Evolutionary conservation across 1,140 invertebrate species (phyloP).

Genomic region (Brachionus plicatilis): DNA sequence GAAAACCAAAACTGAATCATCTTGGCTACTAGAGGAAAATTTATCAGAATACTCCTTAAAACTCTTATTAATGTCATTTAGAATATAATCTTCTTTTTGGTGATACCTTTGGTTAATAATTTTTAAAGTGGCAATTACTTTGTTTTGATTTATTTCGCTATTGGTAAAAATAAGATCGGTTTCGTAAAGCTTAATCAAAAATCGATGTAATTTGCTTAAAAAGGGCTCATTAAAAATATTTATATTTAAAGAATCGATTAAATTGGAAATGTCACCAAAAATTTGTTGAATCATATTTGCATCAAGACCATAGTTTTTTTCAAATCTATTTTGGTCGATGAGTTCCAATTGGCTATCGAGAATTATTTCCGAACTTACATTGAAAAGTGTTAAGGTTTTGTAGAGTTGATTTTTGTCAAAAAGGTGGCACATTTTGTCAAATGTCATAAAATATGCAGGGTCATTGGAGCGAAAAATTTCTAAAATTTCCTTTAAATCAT

Average conservation of each 20-base stretch:
- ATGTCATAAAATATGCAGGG: neutral
- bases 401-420: neutral
- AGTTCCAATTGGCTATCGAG: neutral
- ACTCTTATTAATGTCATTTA: neutral
- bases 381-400: neutral
- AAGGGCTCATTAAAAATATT: neutral
- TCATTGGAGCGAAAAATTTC: neutral
- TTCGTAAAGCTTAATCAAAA: neutral
- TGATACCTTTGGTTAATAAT: neutral
- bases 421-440: neutral
- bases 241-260: conserved; percentile 1
- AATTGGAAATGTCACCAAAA: neutral
- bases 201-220: neutral
- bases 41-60: neutral
- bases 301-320: neutral
- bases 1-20: neutral
- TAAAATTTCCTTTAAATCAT: neutral
- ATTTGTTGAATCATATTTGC: neutral
- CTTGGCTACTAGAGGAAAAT: neutral
- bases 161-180: neutral
- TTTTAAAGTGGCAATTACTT: neutral
- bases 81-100: neutral
- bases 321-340: neutral
- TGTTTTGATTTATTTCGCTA: neutral
- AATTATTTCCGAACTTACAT: neutral